These are phyloP conservation scores for Sebastes jordani DNA, from an alignment of 2,797 vertebrate species.

Conservation along the genomic window DNA sequence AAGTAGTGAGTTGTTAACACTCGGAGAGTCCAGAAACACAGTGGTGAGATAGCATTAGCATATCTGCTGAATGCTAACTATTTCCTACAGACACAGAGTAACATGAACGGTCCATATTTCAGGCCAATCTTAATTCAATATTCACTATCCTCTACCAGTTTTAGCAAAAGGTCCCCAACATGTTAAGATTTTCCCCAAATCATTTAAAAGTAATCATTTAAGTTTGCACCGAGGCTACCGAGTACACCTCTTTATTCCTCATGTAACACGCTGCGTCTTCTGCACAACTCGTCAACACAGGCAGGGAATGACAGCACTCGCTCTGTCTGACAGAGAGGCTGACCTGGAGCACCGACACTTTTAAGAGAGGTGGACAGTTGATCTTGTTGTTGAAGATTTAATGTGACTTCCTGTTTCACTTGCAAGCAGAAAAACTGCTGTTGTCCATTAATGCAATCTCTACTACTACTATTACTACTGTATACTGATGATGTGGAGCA, in stretches of 20 bases:
- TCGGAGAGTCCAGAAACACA: neutral
- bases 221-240: neutral
- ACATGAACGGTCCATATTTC: neutral
- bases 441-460: neutral
- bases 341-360: neutral
- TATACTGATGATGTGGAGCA: neutral
- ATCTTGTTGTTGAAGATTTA: neutral
- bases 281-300: neutral
- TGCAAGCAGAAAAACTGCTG: neutral
- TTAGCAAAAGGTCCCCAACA: neutral
- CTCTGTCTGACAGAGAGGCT: neutral
- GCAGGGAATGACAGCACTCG: neutral
- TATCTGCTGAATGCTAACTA: neutral
- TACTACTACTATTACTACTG: neutral
- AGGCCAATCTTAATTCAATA: neutral
- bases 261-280: neutral
- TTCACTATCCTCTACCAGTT: neutral
- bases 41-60: too few relatives aligned
- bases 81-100: neutral
- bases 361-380: neutral
- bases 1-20: neutral
- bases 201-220: neutral
- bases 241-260: neutral
- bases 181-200: neutral
- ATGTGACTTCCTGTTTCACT: neutral